Evolutionary conservation across 2,113 vertebrate species (phyloP).

Genomic region (Globicephala melas): DNA sequence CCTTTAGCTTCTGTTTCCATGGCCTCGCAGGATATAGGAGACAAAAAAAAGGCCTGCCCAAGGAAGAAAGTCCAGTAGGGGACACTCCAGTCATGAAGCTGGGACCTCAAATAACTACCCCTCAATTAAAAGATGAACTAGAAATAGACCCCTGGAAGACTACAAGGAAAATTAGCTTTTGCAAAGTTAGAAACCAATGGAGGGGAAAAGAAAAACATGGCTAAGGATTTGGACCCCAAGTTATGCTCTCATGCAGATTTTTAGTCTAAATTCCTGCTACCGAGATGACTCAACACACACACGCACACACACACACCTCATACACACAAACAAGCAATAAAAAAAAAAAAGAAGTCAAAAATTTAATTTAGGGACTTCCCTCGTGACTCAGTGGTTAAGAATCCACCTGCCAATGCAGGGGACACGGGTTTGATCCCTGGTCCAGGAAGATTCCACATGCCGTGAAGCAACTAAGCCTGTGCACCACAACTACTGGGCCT

Average conservation of each 20-base stretch:
- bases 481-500: no score
- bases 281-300: background rate
- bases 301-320: background rate
- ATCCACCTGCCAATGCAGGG: no score
- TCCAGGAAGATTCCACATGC: no score
- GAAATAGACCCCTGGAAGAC: background rate
- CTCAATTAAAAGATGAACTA: no score
- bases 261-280: background rate
- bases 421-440: no score
- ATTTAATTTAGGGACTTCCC: background rate
- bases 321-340: background rate
- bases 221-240: background rate
- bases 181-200: background rate
- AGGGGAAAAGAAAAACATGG: background rate
- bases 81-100: no score
- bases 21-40: background rate
- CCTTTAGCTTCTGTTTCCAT: no score
- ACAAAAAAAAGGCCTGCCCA: background rate
- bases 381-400: no score
- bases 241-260: background rate
- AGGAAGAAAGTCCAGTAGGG: no score
- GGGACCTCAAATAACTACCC: no score
- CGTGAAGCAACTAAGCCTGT: no score
- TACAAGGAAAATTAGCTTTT: background rate
- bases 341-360: background rate